Percentiles rank a stretch among this genome's conserved stretches.
Evolutionary conservation across 2,113 vertebrate genomes (phyloP).

Genomic region (Zeus faber): DNA sequence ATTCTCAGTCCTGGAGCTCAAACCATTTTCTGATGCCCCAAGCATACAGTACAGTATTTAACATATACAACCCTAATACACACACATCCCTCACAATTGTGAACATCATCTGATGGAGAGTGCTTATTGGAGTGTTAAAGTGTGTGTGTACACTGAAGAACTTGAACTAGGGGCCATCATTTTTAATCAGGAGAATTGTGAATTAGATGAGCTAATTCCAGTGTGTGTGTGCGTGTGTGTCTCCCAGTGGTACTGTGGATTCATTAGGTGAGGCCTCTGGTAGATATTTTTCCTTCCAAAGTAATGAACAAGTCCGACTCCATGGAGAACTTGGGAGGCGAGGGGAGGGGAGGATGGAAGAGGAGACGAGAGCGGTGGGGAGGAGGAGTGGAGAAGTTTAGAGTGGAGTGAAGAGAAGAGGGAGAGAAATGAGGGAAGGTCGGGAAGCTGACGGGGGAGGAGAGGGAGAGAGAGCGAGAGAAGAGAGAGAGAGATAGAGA

Average conservation of each 20-base stretch:
- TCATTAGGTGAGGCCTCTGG: slow-evolving; percentile 29
- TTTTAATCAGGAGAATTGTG: slow-evolving; percentile 24
- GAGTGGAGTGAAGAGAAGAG: neutral
- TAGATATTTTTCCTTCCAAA: slow-evolving; percentile 38
- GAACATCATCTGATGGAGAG: too few species aligned
- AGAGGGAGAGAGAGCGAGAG: neutral
- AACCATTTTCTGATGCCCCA: too few species aligned
- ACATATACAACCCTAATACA: too few species aligned
- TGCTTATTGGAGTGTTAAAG: too few species aligned
- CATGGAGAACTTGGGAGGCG: slow-evolving; percentile 18
- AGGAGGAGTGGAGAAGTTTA: neutral
- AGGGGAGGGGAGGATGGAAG: neutral
- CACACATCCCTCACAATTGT: too few species aligned
- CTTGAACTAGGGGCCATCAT: neutral
- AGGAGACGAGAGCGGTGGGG: neutral
- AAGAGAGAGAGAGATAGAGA: too few species aligned
- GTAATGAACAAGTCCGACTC: too few species aligned
- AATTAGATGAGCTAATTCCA: slow-evolving; percentile 34
- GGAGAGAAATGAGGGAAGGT: slow-evolving; percentile 3
- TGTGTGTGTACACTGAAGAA: neutral
- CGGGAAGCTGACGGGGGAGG: slow-evolving; percentile 3
- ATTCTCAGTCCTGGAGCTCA: too few species aligned
- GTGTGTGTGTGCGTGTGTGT: neutral
- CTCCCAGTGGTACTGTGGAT: slow-evolving; percentile 16
- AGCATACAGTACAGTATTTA: too few species aligned